Conservation (phyloP, 2,797 vertebrate genomes). For the Hyperoplus immaculatus region DNA sequence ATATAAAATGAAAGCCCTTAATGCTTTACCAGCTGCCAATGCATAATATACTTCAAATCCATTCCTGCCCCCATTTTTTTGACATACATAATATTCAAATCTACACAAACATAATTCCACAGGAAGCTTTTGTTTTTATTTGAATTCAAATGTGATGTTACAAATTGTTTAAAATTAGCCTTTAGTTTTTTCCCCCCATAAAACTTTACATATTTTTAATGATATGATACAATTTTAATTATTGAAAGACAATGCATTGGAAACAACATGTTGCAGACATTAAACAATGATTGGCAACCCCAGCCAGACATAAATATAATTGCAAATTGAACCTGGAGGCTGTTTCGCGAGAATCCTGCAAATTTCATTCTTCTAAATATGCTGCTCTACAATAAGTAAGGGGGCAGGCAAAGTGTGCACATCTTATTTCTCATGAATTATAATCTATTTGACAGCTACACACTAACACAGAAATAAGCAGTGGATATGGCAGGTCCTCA, state of each 20-base stretch:
- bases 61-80: slow-evolving; percentile 11
- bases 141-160: slow-evolving; percentile 28
- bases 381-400: slow-evolving; percentile 57
- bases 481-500: slow-evolving; percentile 53
- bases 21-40: slow-evolving; percentile 40
- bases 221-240: not conserved
- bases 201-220: slow-evolving; percentile 15
- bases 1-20: slow-evolving; percentile 31
- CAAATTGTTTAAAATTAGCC: not conserved
- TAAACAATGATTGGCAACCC: slow-evolving; percentile 45
- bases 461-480: slow-evolving; percentile 38
- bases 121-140: not conserved
- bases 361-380: slow-evolving; percentile 59
- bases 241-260: slow-evolving; percentile 25
- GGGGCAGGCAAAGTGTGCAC: slow-evolving; percentile 52
- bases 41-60: slow-evolving; percentile 24
- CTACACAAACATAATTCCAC: not conserved
- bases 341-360: slow-evolving; percentile 54
- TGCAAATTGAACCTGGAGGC: slow-evolving; percentile 62
- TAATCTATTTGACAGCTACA: slow-evolving; percentile 71
- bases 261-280: slow-evolving; percentile 26
- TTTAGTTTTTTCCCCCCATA: not conserved
- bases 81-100: slow-evolving; percentile 24
- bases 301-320: slow-evolving; percentile 51
- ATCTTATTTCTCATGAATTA: slow-evolving; percentile 73